Evolutionary conservation across 2,888 invertebrate species (phyloP).

Genomic region (Dione vanillae): DNA sequence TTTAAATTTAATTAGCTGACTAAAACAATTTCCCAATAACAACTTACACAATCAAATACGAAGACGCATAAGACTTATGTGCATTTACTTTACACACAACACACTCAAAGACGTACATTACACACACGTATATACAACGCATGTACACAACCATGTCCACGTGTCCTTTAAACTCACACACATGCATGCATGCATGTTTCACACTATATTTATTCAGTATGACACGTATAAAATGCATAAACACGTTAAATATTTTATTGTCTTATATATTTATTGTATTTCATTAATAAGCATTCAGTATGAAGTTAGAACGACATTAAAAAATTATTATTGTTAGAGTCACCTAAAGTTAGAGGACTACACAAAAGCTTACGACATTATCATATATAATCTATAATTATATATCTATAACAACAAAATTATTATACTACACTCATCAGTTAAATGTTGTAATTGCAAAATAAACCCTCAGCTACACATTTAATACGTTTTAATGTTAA

Average conservation of each 20-base stretch:
- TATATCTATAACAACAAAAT: conserved; percentile 7
- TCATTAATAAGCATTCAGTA: conserved; percentile 32
- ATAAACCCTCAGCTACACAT: background rate
- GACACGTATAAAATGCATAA: background rate
- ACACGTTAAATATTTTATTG: background rate
- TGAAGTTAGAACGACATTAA: conserved; percentile 2
- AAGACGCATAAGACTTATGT: no score
- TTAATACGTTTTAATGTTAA: background rate
- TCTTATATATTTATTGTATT: background rate
- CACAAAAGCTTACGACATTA: conserved; percentile 15
- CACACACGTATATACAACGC: background rate
- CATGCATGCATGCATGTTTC: background rate
- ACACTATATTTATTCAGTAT: conserved; percentile 2
- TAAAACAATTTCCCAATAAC: background rate
- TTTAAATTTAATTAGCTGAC: background rate
- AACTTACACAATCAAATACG: background rate
- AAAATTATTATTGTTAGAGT: conserved; percentile 26
- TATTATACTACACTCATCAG: background rate
- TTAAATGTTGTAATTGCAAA: background rate
- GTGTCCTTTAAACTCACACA: background rate
- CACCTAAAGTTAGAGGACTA: conserved; percentile 4
- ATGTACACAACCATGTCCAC: background rate
- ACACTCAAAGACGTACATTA: background rate
- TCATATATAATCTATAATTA: conserved; percentile 5
- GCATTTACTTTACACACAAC: no score